Evolutionary conservation across 2,113 vertebrate genomes (phyloP), one percentile per base, ranked within the genome.

Genomic region (Limanda limanda): DNA sequence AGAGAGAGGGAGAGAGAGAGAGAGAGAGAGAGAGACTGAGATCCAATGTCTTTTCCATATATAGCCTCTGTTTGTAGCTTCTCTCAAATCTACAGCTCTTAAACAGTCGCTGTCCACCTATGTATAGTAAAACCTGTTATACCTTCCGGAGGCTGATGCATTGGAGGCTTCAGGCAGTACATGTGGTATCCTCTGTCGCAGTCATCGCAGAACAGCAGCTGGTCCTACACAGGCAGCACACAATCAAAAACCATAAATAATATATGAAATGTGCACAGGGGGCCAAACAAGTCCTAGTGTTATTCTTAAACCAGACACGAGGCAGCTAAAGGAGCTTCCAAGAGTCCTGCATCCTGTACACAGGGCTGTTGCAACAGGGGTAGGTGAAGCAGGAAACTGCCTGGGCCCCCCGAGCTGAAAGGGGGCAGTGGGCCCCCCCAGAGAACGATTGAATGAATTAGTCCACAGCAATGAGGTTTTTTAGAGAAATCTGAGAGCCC

Each of bases 131-230:
- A 66, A 56, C 15, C 21, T 15, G 8, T 0, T 1, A 15, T 96
- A 99, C 98, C 98, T 95, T 99, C 97, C 40, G 97, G 98, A 69
- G 97, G 97, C 83, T 97, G 95, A 78, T 95, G 97, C 94, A 99
- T 98, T 0, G 98, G 96, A 51, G 98, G 97, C 79, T 96, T 99
- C 92, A 99, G 95, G 91, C 98, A 99, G 93, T 99, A 99, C 98
- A 99, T 99, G 93, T 99, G 98, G 91, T 99, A 99, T 82, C 98
- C 98, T 84, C 97, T 95, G 93, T 99, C 98, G 86, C 98, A 99
- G 94, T 99, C 98, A 56, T 99, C 97, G 56, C 98, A 99, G 94
- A 99, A 99, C 88, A 99, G 95, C 42, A 99, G 95, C 95, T 99
- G 97, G 94, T 99, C 97, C 98, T 95, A 23, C 56, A 76, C 14